Evolutionary conservation across 1,140 invertebrate genomes (phyloP), one percentile per base, ranked within the genome.

Genomic region (Drosophila pseudoobscura): DNA sequence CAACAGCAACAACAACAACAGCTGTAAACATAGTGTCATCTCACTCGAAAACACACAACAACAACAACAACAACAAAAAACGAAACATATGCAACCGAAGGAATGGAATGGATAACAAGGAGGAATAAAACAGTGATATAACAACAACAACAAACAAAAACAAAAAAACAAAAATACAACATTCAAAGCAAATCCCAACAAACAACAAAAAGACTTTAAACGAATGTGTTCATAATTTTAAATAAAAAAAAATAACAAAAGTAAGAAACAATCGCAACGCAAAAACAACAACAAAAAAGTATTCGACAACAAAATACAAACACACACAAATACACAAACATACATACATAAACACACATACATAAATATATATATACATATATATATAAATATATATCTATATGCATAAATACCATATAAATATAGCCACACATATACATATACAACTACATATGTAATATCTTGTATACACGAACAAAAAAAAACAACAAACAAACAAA

Each of bases 191-290:
- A 75, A 63, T 45, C 41, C 26, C 46, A 54, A 45, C 52, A 63
- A 63, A 65, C 24, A 62, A 80, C 80, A 70, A 88, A 87, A 87
- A 87, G 83, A 87, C 83, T 87, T 75, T 41, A 71, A 60, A 88
- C 53, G 69, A 41, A 54, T 83, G 83, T 87, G 83, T 87, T 87
- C 83, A 87, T 87, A 88, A 88, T 87, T 82, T 88, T 87, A 80
- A 85, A 76, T 24, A 46, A 49, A 26, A 62, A 68, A 64, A 56
- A 44, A 44, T 45, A 53, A 43, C 49, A 55, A 58, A 52, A 60
- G 11, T 47, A 45, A 55, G n/a, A 55, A 47, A 70, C 5, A 61
- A 61, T 20, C 17, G 15, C n/a, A 50, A 56, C 8, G 46, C 31
- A 66, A 59, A 59, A 61, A 54, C 35, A 49, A 56, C 17, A 41